Conservation (phyloP, 2,888 invertebrate genomes). For the Gastrophysa polygoni region DNA sequence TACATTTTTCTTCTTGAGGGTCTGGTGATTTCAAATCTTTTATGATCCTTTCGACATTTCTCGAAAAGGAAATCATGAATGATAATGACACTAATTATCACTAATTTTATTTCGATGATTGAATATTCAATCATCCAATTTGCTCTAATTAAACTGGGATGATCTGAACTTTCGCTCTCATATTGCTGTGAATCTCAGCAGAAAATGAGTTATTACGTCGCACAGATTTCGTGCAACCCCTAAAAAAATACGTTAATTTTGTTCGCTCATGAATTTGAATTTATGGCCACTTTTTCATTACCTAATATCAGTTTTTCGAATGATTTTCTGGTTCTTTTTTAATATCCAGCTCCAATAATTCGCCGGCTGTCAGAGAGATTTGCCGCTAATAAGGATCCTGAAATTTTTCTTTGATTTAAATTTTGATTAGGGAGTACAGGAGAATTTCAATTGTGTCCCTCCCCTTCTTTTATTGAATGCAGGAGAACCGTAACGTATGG, state of each 20-base stretch:
- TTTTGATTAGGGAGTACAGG: constrained; percentile 17
- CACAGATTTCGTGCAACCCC: not conserved
- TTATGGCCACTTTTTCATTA: constrained; percentile 21
- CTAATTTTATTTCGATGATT: too few relatives aligned
- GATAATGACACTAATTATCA: too few relatives aligned
- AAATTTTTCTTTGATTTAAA: constrained; percentile 19
- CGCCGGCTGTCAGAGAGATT: constrained; percentile 25
- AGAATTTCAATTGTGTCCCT: constrained; percentile 18
- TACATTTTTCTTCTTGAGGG: too few relatives aligned
- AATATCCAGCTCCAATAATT: constrained; percentile 32
- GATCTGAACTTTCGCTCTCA: not conserved
- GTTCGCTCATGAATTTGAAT: constrained; percentile 13
- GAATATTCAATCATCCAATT: too few relatives aligned
- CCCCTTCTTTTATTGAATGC: not conserved
- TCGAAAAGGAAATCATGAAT: too few relatives aligned
- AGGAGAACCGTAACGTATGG: too few relatives aligned
- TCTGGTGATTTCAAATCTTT: too few relatives aligned
- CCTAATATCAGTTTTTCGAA: constrained; percentile 19
- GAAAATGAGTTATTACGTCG: constrained; percentile 1
- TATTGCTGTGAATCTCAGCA: not conserved
- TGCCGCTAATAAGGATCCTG: constrained; percentile 18
- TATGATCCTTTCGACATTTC: too few relatives aligned
- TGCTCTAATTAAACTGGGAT: too few relatives aligned
- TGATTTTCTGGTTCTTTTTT: constrained; percentile 21
- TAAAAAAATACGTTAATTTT: not conserved